phyloP scores from a whole-genome alignment of 2,113 vertebrate genomes.

The Hymenochirus boettgeri region DNA sequence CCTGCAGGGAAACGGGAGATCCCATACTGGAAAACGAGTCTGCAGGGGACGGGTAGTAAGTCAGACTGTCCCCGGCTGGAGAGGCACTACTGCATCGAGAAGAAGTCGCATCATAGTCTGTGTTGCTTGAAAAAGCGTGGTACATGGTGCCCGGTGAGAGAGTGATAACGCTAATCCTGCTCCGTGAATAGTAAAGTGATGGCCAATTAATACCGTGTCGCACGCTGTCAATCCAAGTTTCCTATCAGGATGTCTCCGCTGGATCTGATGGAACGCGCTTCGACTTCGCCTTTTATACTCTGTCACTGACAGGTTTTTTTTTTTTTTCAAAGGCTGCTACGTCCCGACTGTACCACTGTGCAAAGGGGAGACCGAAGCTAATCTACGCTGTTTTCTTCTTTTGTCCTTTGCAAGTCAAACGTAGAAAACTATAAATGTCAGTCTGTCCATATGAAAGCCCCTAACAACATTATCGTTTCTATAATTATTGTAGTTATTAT shows the following conservation, averaged over 20 bases:
- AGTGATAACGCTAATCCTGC: slow-evolving; percentile 25
- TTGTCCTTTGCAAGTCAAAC: too few relatives aligned
- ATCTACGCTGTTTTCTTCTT: too few relatives aligned
- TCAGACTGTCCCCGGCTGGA: slow-evolving; percentile 75
- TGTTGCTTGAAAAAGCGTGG: slow-evolving; percentile 65
- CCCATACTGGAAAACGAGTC: slow-evolving; percentile 84
- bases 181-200: not conserved
- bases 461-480: too few relatives aligned
- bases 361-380: not conserved
- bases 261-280: too few relatives aligned
- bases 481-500: too few relatives aligned
- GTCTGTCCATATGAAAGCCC: too few relatives aligned
- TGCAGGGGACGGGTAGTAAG: slow-evolving; percentile 77
- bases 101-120: slow-evolving; percentile 82
- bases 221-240: not conserved
- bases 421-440: too few relatives aligned
- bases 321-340: not conserved
- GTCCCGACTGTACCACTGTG: not conserved
- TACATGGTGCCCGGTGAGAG: slow-evolving; percentile 71
- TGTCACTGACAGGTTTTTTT: not conserved
- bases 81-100: slow-evolving; percentile 95
- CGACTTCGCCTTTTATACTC: slow-evolving; percentile 1
- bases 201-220: not conserved
- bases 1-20: slow-evolving; percentile 84
- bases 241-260: not conserved